Evolutionary conservation across 2,113 vertebrate genomes (phyloP).

Genomic region (Nicator chloris): DNA sequence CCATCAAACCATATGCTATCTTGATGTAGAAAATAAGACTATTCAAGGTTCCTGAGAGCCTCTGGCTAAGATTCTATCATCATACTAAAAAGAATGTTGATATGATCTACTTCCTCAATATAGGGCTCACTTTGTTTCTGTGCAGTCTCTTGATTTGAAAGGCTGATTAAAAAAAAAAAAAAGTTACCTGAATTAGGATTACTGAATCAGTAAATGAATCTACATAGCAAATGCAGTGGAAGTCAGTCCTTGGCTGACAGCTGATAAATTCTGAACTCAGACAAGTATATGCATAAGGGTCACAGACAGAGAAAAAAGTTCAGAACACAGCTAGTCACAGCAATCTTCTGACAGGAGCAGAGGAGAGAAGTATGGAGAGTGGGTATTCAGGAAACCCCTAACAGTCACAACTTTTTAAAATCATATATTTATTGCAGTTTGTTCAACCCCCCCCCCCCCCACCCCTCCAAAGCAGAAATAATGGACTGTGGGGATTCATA

Average conservation of each 20-base stretch:
- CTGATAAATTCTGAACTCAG: neutral
- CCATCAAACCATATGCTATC: rapidly evolving
- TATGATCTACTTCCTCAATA: neutral
- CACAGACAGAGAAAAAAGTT: neutral
- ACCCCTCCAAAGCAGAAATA: neutral
- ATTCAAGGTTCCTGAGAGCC: neutral
- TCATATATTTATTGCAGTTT: neutral
- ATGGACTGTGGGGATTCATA: neutral
- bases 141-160: neutral
- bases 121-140: neutral
- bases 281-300: neutral
- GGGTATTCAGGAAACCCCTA: neutral
- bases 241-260: neutral
- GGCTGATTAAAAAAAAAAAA: neutral
- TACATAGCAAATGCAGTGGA: neutral
- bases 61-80: neutral
- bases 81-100: neutral
- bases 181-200: neutral
- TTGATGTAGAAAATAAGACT: neutral
- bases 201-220: neutral
- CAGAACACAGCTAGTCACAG: neutral
- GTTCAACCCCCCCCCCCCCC: rapidly evolving
- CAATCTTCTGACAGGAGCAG: neutral
- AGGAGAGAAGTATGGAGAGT: neutral
- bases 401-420: rapidly evolving